These are phyloP conservation scores for Epizoanthus rinbou DNA, from an alignment of 92 coral and sea anemone genomes.

Conservation along the genomic window DNA sequence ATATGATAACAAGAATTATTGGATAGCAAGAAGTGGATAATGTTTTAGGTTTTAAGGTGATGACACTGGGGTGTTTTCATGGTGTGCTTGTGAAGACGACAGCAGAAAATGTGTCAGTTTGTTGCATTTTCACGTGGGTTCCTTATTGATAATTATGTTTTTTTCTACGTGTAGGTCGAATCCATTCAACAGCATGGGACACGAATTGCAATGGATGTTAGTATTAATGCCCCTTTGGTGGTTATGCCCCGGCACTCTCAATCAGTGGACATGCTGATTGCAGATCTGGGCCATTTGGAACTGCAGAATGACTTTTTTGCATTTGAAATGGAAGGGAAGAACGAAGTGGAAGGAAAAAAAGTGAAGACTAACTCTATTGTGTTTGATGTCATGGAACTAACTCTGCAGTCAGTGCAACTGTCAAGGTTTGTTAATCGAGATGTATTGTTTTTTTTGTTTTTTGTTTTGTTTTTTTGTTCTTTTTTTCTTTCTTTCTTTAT, in stretches of 20 bases:
- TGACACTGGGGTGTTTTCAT: too few relatives aligned
- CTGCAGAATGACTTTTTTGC: slow-evolving; percentile 81
- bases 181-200: slow-evolving; percentile 83
- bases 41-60: too few relatives aligned
- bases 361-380: slow-evolving; percentile 32
- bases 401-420: slow-evolving; percentile 88
- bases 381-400: slow-evolving; percentile 85
- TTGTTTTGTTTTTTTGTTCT: too few relatives aligned
- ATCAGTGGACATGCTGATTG: slow-evolving; percentile 87
- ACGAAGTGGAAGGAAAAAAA: slow-evolving; percentile 15
- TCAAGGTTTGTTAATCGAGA: slow-evolving; percentile 68
- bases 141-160: too few relatives aligned
- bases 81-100: too few relatives aligned
- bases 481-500: too few relatives aligned
- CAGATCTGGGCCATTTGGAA: slow-evolving; percentile 92
- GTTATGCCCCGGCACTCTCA: slow-evolving; percentile 89
- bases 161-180: slow-evolving; percentile 59
- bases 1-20: too few relatives aligned
- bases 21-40: too few relatives aligned
- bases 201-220: slow-evolving; percentile 70
- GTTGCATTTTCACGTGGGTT: too few relatives aligned
- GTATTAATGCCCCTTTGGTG: slow-evolving; percentile 87
- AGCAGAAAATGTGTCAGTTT: too few relatives aligned
- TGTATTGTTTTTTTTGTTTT: too few relatives aligned
- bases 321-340: slow-evolving; percentile 31